Conservation (phyloP, 2,113 vertebrate species). For the Cynocephalus volans region DNA sequence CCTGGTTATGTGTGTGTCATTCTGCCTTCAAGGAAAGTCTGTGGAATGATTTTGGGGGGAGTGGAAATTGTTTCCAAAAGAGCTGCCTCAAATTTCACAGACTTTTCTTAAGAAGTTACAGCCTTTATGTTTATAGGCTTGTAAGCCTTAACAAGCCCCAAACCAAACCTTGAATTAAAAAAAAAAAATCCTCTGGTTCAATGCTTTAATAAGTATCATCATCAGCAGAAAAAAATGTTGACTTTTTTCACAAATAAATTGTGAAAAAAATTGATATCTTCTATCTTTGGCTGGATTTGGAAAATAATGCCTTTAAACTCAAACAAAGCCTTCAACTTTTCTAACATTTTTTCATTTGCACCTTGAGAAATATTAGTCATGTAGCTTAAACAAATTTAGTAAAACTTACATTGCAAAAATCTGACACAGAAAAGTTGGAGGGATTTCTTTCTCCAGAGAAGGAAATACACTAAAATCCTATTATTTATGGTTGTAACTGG, state of each 20-base stretch:
- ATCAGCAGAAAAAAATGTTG: not conserved
- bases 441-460: not conserved
- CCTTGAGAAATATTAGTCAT: conserved; percentile 22
- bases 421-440: conserved; percentile 9
- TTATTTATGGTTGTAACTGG: conserved; percentile 63
- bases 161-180: conserved; percentile 34
- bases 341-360: not conserved
- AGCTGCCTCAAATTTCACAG: not conserved
- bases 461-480: conserved; percentile 57
- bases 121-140: not conserved
- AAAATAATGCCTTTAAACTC: conserved; percentile 22
- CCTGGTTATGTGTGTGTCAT: not conserved
- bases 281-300: not conserved
- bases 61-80: not conserved
- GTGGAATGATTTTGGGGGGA: not conserved
- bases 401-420: conserved; percentile 40
- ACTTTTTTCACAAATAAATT: not conserved
- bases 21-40: not conserved
- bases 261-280: not conserved
- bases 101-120: not conserved
- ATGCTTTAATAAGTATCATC: not conserved
- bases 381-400: not conserved
- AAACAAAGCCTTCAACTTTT: not conserved
- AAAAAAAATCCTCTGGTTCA: not conserved
- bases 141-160: not conserved